Conservation (phyloP, 2,888 invertebrate species). For the Panzeria rudis region DNA sequence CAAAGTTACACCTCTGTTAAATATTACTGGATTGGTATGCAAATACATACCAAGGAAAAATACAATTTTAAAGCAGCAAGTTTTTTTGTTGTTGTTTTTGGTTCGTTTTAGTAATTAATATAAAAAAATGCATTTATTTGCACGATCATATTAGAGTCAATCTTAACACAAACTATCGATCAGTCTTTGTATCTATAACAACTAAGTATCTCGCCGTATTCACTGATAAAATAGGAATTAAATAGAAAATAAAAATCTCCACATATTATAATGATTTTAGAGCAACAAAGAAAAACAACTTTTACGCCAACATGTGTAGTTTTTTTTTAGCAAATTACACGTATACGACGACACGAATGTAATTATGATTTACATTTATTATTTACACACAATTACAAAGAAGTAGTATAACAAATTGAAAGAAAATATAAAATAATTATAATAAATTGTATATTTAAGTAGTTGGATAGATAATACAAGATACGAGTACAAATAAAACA, state of each 20-base stretch:
- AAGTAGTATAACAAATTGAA: constrained; percentile 20
- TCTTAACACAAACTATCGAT: constrained; percentile 5
- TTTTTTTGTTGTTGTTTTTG: background rate
- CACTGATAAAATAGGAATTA: background rate
- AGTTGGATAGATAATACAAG: constrained; percentile 10
- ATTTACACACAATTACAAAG: constrained; percentile 34
- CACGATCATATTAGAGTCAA: constrained; percentile 37
- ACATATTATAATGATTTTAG: constrained; percentile 20
- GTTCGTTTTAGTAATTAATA: constrained; percentile 45
- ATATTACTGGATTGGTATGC: constrained; percentile 8
- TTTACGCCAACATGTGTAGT: constrained; percentile 34
- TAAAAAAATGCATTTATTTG: constrained; percentile 45
- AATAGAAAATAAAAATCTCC: background rate
- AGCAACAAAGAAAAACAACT: constrained; percentile 45
- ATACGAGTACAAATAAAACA: background rate
- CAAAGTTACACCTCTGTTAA: background rate
- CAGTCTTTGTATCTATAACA: constrained; percentile 8
- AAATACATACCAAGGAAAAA: constrained; percentile 27
- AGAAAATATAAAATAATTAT: constrained; percentile 42
- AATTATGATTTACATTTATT: constrained; percentile 50
- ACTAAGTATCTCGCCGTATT: background rate
- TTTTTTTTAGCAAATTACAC: constrained; percentile 15
- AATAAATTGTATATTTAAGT: constrained; percentile 31
- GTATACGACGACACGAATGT: constrained; percentile 25
- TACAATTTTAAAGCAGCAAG: constrained; percentile 8